These are phyloP conservation scores for Danaus chrysippus DNA, from an alignment of 2,888 invertebrate species.

Conservation along the genomic window DNA sequence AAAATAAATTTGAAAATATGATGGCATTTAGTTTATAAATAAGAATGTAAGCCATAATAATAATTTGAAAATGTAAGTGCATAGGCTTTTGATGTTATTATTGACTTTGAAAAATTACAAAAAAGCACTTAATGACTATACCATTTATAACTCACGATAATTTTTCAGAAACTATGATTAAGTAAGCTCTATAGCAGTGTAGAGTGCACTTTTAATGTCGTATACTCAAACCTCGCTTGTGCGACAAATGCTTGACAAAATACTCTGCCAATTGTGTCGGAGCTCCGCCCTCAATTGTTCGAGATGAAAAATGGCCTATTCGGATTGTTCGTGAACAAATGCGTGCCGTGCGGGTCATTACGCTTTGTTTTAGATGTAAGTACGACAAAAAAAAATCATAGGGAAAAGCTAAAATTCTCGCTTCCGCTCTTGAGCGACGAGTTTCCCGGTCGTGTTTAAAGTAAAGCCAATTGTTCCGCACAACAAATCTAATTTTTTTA, in stretches of 20 bases:
- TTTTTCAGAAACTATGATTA: slow-evolving; percentile 25
- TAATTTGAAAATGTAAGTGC: no score
- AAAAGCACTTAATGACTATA: no score
- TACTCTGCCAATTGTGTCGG: slow-evolving; percentile 75
- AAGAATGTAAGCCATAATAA: no score
- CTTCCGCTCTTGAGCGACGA: slow-evolving; percentile 53
- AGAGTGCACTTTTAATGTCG: slow-evolving; percentile 66
- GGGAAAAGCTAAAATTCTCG: slow-evolving; percentile 65
- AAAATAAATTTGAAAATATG: no score
- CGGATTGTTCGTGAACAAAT: slow-evolving; percentile 77
- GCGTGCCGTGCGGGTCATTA: slow-evolving; percentile 77
- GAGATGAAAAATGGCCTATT: slow-evolving; percentile 77
- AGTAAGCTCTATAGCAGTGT: slow-evolving; percentile 35
- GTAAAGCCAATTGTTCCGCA: slow-evolving; percentile 60
- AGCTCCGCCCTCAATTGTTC: slow-evolving; percentile 77
- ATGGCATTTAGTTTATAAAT: no score
- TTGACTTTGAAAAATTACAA: no score
- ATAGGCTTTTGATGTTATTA: no score
- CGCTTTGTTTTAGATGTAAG: slow-evolving; percentile 76
- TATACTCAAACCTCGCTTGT: slow-evolving; percentile 54
- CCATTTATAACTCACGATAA: slow-evolving; percentile 6
- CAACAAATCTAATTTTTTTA: slow-evolving; percentile 47
- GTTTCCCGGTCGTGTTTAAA: slow-evolving; percentile 20
- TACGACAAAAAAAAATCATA: slow-evolving; percentile 67
- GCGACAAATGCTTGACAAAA: slow-evolving; percentile 77